phyloP scores from a whole-genome alignment of 2,797 vertebrate species.

The Chiroxiphia lanceolata region DNA sequence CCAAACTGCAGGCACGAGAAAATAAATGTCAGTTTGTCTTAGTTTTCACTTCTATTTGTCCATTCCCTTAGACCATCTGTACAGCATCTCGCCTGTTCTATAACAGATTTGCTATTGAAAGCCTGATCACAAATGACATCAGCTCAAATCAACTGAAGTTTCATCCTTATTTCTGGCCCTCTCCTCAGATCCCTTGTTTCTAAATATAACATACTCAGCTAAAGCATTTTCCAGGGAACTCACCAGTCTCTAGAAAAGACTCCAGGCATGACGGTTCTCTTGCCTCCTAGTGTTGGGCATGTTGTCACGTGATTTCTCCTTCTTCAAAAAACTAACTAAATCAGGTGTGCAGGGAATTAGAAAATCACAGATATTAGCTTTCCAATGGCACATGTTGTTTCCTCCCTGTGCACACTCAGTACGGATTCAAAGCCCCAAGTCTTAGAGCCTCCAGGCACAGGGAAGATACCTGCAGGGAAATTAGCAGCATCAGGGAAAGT shows the following conservation, averaged over 20 bases:
- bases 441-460: background rate
- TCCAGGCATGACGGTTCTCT: background rate
- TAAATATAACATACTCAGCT: background rate
- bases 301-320: background rate
- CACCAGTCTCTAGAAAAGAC: background rate
- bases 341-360: background rate
- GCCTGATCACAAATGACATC: background rate
- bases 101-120: background rate
- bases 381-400: background rate
- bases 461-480: background rate
- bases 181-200: background rate
- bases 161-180: background rate
- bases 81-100: background rate
- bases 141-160: background rate
- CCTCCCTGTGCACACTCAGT: background rate
- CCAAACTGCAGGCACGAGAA: background rate
- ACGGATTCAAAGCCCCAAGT: fast-evolving
- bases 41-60: background rate
- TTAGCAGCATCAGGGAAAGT: background rate
- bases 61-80: background rate
- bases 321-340: background rate
- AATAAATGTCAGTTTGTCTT: background rate
- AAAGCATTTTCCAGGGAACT: background rate
- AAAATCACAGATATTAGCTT: background rate
- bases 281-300: background rate